Conservation (phyloP, 2,797 vertebrate genomes). For the Notoglanidium macrostoma region DNA sequence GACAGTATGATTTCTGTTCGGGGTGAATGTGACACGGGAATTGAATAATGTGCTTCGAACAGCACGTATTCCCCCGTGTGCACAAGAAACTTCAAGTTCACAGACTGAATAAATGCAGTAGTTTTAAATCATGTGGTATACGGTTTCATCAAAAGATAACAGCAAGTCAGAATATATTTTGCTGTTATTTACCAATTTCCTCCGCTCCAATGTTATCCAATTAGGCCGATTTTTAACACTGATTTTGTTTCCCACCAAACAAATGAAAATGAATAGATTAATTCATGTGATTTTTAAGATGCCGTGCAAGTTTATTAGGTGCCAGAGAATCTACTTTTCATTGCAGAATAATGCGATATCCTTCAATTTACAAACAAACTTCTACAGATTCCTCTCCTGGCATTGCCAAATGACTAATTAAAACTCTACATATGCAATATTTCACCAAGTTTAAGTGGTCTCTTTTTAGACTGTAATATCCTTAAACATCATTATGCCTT, state of each 20-base stretch:
- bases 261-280: neutral
- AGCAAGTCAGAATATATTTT: neutral
- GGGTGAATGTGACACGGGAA: neutral
- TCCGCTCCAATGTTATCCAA: neutral
- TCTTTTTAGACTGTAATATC: conserved; percentile 50
- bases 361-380: neutral
- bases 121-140: neutral
- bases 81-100: neutral
- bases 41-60: neutral
- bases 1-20: neutral
- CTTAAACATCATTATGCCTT: conserved; percentile 54
- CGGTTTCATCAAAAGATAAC: neutral
- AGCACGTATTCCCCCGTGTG: neutral
- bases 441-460: conserved; percentile 44
- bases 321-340: neutral
- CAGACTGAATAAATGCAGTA: neutral
- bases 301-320: too few species aligned
- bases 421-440: conserved; percentile 35
- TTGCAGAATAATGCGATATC: neutral
- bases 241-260: neutral
- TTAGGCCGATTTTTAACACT: neutral
- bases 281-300: neutral
- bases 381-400: neutral
- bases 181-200: neutral
- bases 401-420: conserved; percentile 7